Evolutionary conservation across 2,888 invertebrate genomes (phyloP), one percentile per base, ranked within the genome.

Genomic region (Empis livida): DNA sequence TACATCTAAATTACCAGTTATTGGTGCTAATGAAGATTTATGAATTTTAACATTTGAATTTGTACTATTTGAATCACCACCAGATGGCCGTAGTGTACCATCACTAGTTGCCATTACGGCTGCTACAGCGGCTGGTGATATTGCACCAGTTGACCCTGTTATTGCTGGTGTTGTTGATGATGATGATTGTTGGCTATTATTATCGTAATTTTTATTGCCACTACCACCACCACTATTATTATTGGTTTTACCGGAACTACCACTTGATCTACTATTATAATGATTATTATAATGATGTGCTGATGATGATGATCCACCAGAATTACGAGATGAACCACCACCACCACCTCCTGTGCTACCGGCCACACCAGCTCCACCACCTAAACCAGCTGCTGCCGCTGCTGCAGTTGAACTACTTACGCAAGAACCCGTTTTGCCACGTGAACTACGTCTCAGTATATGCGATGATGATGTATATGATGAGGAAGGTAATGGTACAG

Each of bases 391-490:
- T 45, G 39, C 45, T 55, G 63, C 59, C 57, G 62, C 58, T 54
- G 57, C 53, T 49, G 65, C 64, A 58, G 54, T 54, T 48, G 54
- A 54, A 30, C 53, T 54, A 49, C 68, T 68, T 57, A 68, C 65
- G 59, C 68, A 68, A 62, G 68, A 67, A 66, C 68, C 68, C 68
- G 68, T 68, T 60, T 68, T 68, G 63, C 67, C 60, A 57, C 68
- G 65, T 59, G 66, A 67, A 54, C 68, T 68, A 51, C 68, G 68
- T 56, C 68, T 63, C 54, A 68, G 59, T 55, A 58, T 57, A 51
- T 60, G 59, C 46, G 63, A 62, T 47, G 62, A 61, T 52, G 63
- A 55, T 44, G 37, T 20, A 35, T 35, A n/a, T 27, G 23, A 41
- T 2, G 41, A 20, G n/a, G 23, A 13, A 14, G 41, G n/a, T 14